phyloP scores from a whole-genome alignment of 2,113 vertebrate genomes.

The Rhegmatorhina hoffmannsi region DNA sequence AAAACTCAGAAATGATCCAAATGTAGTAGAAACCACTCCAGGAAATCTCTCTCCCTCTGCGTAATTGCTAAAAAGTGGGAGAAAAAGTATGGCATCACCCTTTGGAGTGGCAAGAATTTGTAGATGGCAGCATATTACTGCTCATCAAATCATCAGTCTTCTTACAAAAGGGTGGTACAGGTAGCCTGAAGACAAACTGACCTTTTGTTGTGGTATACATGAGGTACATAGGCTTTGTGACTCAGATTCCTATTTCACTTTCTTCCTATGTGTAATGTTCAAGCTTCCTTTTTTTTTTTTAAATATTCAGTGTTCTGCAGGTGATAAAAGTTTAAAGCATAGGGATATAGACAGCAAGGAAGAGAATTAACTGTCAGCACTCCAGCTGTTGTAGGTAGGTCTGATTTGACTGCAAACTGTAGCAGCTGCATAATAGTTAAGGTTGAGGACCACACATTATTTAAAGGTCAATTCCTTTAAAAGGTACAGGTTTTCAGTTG shows the following conservation, averaged over 20 bases:
- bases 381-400: not conserved
- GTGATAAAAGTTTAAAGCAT: not conserved
- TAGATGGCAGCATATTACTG: not conserved
- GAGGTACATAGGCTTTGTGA: not conserved
- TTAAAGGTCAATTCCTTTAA: constrained; percentile 13
- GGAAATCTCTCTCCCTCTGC: not conserved
- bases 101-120: constrained; percentile 10
- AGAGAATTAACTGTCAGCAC: not conserved
- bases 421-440: not conserved
- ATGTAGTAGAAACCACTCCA: not conserved
- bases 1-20: not conserved
- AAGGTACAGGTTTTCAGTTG: not conserved
- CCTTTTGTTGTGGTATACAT: not conserved
- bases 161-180: not conserved
- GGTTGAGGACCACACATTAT: not conserved
- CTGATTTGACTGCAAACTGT: not conserved
- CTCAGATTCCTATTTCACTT: constrained; percentile 9
- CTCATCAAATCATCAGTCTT: constrained; percentile 8
- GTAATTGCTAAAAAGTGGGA: constrained; percentile 21
- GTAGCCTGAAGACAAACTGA: constrained; percentile 49
- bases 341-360: not conserved
- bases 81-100: not conserved
- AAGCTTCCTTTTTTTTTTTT: not conserved
- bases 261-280: not conserved
- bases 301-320: not conserved